Percentiles rank a stretch among this genome's conserved stretches.
Evolutionary conservation across 2,888 invertebrate genomes (phyloP).

Genomic region (Metopia argyrocephala): DNA sequence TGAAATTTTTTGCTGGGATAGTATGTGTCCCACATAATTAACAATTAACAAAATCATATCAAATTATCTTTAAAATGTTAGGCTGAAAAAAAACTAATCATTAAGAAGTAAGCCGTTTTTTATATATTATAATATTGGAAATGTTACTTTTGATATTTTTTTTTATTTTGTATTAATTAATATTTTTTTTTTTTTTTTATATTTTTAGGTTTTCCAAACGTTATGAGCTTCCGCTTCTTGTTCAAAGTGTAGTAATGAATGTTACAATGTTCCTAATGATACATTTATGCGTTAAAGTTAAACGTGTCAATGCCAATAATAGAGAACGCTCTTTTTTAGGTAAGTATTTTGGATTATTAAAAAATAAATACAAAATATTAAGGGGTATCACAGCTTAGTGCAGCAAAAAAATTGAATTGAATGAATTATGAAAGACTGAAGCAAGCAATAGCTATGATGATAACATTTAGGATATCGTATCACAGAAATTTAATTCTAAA

Average conservation of each 20-base stretch:
- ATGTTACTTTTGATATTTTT: neutral
- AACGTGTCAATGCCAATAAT: slow-evolving; percentile 83
- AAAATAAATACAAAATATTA: neutral
- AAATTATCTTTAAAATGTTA: too few relatives aligned
- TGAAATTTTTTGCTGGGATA: too few relatives aligned
- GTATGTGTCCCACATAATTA: too few relatives aligned
- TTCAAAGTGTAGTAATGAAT: slow-evolving; percentile 99
- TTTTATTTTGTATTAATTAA: neutral
- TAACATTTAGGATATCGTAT: too few relatives aligned
- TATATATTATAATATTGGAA: neutral
- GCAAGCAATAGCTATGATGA: too few relatives aligned
- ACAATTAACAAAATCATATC: too few relatives aligned
- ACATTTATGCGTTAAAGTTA: slow-evolving; percentile 92
- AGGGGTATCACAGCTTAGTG: slow-evolving; percentile 19
- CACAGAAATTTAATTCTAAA: too few relatives aligned
- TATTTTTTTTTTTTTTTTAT: slow-evolving; percentile 35
- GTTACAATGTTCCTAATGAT: slow-evolving; percentile 97
- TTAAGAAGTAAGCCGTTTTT: too few relatives aligned
- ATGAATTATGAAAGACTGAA: too few relatives aligned
- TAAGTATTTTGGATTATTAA: slow-evolving; percentile 76
- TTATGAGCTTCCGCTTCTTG: slow-evolving; percentile 95
- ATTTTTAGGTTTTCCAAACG: slow-evolving; percentile 96
- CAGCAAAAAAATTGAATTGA: too few relatives aligned
- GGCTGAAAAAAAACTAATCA: too few relatives aligned
- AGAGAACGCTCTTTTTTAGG: slow-evolving; percentile 90